These are phyloP conservation scores for Etheostoma nigrum DNA, from an alignment of 2,797 vertebrate genomes.

Conservation along the genomic window DNA sequence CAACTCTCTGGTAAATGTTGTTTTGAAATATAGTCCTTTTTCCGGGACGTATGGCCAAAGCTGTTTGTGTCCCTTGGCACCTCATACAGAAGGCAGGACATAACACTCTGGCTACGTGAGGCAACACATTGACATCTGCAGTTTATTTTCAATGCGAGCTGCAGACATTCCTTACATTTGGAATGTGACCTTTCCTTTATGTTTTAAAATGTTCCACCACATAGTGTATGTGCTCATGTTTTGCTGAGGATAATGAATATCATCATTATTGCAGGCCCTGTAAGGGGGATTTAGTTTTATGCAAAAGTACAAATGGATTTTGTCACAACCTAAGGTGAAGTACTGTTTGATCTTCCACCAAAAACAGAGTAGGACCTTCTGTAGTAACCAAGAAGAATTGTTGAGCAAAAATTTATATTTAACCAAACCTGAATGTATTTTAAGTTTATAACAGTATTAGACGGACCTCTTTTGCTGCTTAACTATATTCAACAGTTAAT, in stretches of 20 bases:
- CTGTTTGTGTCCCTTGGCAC: not conserved
- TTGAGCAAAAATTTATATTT: too few species aligned
- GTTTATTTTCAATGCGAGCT: constrained; percentile 59
- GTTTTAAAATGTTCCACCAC: constrained; percentile 9
- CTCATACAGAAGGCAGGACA: constrained; percentile 17
- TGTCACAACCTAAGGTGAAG: not conserved
- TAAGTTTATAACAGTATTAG: too few species aligned
- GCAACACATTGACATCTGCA: constrained; percentile 31
- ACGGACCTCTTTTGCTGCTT: too few species aligned
- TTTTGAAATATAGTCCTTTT: constrained; percentile 5
- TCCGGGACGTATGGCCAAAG: not conserved
- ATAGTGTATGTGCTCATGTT: not conserved
- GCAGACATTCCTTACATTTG: constrained; percentile 43
- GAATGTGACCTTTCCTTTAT: constrained; percentile 45
- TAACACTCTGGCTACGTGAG: constrained; percentile 26
- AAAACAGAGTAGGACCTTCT: not conserved
- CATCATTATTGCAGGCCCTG: not conserved
- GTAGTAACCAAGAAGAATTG: not conserved
- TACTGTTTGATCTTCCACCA: not conserved
- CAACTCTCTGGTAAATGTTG: not conserved
- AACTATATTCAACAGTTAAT: too few species aligned
- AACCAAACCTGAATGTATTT: too few species aligned
- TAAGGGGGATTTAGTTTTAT: not conserved
- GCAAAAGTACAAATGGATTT: not conserved
- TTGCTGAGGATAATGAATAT: not conserved